These are phyloP conservation scores for Halesus radiatus DNA, from an alignment of 1,140 invertebrate species.

Conservation along the genomic window DNA sequence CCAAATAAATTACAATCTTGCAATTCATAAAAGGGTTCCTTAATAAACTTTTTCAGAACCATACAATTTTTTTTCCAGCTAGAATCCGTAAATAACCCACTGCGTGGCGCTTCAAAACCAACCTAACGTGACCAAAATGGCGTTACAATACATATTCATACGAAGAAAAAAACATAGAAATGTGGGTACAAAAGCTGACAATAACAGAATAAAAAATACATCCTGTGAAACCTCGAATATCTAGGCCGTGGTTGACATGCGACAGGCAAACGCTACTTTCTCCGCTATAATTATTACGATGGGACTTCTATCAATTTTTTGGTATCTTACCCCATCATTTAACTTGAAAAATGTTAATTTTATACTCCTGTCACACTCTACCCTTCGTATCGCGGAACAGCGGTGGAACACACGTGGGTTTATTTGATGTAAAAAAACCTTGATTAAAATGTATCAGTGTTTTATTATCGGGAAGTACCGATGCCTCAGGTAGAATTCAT, in stretches of 20 bases:
- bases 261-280: conserved; percentile 39
- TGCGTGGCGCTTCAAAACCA: no score
- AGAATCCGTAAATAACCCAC: no score
- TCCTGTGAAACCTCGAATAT: not conserved
- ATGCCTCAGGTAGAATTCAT: not conserved
- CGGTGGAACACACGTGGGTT: conserved; percentile 4
- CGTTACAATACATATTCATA: conserved; percentile 28
- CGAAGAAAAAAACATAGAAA: conserved; percentile 18
- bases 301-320: conserved; percentile 34
- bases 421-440: not conserved
- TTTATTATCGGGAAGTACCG: not conserved
- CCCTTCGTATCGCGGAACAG: not conserved
- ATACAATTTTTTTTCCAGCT: no score
- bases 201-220: conserved; percentile 29
- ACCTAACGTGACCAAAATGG: not conserved
- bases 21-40: no score
- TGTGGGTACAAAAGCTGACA: not conserved
- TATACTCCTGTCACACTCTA: conserved; percentile 25
- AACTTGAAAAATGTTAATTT: conserved; percentile 47
- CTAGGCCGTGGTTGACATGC: conserved; percentile 31
- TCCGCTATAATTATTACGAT: conserved; percentile 31
- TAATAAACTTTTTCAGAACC: no score
- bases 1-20: no score
- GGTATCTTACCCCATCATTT: conserved; percentile 46
- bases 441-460: conserved; percentile 1